A percentile compares a stretch with the other conserved stretches of the same genome.
Conservation (phyloP, 1,140 invertebrate species). For the Thaumetopoea pityocampa region DNA sequence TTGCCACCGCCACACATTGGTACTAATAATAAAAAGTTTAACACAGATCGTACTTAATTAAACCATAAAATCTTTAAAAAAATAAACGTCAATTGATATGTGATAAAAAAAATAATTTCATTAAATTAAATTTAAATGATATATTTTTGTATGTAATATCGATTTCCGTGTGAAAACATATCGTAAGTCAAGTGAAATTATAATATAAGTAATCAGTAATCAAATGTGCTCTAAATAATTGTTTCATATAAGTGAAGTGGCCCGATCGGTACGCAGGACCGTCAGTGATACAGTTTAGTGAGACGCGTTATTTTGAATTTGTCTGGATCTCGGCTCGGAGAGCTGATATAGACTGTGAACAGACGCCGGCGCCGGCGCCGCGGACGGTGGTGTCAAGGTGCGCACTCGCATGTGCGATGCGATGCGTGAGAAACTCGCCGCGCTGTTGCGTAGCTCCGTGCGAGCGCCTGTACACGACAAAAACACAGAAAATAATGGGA, state of each 20-base stretch:
- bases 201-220: too few relatives aligned
- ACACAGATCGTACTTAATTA: conserved; percentile 1
- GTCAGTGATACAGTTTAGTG: conserved; percentile 10
- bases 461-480: conserved; percentile 42
- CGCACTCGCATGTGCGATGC: conserved; percentile 54
- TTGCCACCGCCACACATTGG: conserved; percentile 31
- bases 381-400: conserved; percentile 23
- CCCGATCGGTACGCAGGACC: conserved; percentile 15
- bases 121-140: too few relatives aligned
- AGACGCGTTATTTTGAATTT: conserved; percentile 26
- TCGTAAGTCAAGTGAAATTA: too few relatives aligned
- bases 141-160: too few relatives aligned
- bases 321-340: conserved; percentile 29
- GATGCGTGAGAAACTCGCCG: conserved; percentile 65
- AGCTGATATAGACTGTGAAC: conserved; percentile 12
- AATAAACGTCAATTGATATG: conserved; percentile 17
- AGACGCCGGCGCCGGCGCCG: conserved; percentile 51
- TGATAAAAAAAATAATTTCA: conserved; percentile 1
- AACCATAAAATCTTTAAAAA: too few relatives aligned
- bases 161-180: conserved; percentile 13
- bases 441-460: conserved; percentile 51
- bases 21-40: conserved; percentile 4
- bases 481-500: conserved; percentile 47
- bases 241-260: conserved; percentile 20
- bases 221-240: conserved; percentile 12